These are phyloP conservation scores for Hyaena hyaena DNA, from an alignment of 2,113 vertebrate species.

Conservation along the genomic window DNA sequence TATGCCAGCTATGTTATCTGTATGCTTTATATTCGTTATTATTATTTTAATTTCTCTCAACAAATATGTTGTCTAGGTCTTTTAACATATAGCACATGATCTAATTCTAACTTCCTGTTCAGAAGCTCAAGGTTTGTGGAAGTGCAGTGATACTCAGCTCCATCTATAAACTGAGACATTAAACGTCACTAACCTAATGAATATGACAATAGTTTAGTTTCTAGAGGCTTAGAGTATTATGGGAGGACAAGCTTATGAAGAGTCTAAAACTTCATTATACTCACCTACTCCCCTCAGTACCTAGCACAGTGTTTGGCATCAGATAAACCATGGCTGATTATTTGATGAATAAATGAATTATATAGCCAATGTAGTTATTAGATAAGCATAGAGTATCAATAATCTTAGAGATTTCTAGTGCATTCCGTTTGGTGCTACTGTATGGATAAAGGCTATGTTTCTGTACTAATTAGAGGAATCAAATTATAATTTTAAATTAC, in stretches of 20 bases:
- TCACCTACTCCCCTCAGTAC: background rate
- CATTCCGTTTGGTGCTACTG: background rate
- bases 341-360: background rate
- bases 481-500: background rate
- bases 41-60: background rate
- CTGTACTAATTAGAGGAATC: background rate
- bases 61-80: background rate
- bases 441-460: background rate
- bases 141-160: background rate
- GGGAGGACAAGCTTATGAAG: background rate
- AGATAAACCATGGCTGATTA: background rate
- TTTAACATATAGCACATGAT: background rate
- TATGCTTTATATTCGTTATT: background rate
- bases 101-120: background rate
- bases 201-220: background rate
- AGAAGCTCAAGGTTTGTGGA: background rate
- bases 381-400: background rate
- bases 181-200: background rate
- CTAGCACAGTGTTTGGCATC: background rate
- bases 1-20: background rate
- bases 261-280: background rate
- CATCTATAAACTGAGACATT: background rate
- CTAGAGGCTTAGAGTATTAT: background rate
- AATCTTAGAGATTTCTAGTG: background rate
- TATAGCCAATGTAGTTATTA: background rate